phyloP scores from a whole-genome alignment of 1,140 invertebrate species.

The Procambarus clarkii region DNA sequence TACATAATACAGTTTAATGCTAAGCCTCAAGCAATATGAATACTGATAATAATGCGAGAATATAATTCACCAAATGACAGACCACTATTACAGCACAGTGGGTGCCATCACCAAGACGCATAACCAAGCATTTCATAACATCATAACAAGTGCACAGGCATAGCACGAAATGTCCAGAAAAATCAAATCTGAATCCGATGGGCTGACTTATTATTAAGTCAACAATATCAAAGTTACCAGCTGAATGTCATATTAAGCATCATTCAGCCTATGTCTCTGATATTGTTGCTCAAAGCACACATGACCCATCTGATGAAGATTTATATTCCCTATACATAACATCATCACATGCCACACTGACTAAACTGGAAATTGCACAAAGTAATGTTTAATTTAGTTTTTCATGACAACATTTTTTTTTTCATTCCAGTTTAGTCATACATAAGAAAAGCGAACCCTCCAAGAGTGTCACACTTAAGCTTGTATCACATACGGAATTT shows the following conservation, averaged over 20 bases:
- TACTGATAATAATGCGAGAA: constrained; percentile 2
- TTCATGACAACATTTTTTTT: background rate
- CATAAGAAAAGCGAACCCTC: background rate
- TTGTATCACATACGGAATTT: background rate
- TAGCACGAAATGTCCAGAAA: constrained; percentile 15
- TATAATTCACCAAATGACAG: constrained; percentile 11
- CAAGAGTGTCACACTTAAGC: background rate
- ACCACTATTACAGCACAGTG: background rate
- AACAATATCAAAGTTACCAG: background rate
- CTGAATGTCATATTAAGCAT: background rate
- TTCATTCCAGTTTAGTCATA: constrained; percentile 14
- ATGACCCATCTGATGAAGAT: background rate
- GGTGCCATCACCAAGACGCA: constrained; percentile 4
- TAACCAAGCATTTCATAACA: constrained; percentile 25
- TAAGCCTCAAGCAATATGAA: constrained; percentile 9
- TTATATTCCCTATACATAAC: constrained; percentile 8
- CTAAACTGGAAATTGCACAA: constrained; percentile 17
- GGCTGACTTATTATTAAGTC: background rate
- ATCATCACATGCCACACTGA: constrained; percentile 22
- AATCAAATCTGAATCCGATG: background rate
- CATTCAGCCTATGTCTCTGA: background rate
- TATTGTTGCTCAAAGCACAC: background rate
- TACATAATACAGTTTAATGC: constrained; percentile 17
- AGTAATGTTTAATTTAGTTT: background rate
- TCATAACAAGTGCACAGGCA: constrained; percentile 24